Evolutionary conservation across 2,888 invertebrate genomes (phyloP), one percentile per base, ranked within the genome.

Genomic region (Agrotis segetum): DNA sequence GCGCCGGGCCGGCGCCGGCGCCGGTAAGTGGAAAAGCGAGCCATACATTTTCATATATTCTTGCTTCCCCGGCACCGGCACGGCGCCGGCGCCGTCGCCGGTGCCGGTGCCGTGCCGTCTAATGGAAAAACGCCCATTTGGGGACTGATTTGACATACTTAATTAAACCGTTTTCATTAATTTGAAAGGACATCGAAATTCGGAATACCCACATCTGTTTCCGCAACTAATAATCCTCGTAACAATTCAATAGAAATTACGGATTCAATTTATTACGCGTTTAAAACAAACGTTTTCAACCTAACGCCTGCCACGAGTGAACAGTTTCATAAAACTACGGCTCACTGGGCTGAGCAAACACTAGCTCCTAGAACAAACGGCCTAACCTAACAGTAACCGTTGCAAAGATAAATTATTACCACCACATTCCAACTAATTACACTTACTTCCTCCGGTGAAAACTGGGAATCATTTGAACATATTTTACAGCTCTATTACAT

Each of bases 341-440:
- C 17, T 3, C 17, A 29, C 21, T 59, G 17, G 0, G 9, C 16
- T 6, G 44, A 44, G 44, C 21, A 19, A 44, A 77, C 46, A 55
- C 60, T 16, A 40, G 55, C 13, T 11, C 17, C 29, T 46, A 46
- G 19, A 70, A 77, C 55, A 61, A 40, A 56, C 46, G 46, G 19
- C 55, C 19, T 47, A 29, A 13, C 6, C 24, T 29, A 61, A 71
- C 34, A 72, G 24, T 11, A 34, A 21, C n/a, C 47, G 19, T n/a
- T 5, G 13, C 14, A 9, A 49, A 63, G 21, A 63, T 72, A 7
- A 79, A 72, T 63, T 63, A 63, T 71, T 21, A 40, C 49, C 21
- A 60, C 44, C 64, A 63, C 58, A 63, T 71, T 78, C 29, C 46
- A 34, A 49, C 52, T 62, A 24, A 53, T 72, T 46, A 60, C 44